Evolutionary conservation across 2,888 invertebrate genomes (phyloP).

Genomic region (Ramazzottius varieornatus): DNA sequence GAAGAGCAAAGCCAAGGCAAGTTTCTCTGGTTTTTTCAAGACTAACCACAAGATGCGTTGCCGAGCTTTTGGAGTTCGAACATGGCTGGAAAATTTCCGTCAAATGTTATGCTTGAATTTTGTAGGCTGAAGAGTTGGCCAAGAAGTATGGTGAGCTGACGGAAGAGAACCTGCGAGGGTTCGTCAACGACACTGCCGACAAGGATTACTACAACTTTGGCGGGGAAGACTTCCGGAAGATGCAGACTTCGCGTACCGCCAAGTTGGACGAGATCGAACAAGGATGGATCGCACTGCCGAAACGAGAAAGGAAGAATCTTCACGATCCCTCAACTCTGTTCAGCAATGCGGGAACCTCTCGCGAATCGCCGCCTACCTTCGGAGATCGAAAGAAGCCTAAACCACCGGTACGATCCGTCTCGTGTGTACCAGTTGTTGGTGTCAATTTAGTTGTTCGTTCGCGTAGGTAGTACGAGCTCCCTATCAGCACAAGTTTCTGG

Average conservation of each 20-base stretch:
- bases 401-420: background rate
- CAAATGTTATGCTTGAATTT: too few relatives aligned
- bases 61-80: too few relatives aligned
- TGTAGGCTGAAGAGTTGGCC: constrained; percentile 57
- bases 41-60: background rate
- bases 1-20: constrained; percentile 57
- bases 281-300: constrained; percentile 94
- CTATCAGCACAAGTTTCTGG: constrained; percentile 21
- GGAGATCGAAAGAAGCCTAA: background rate
- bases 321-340: background rate
- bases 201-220: constrained; percentile 64
- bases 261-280: background rate
- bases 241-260: constrained; percentile 11
- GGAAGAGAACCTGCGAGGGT: constrained; percentile 66
- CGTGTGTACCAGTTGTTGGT: background rate
- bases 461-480: too few relatives aligned
- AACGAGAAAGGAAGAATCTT: constrained; percentile 58
- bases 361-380: background rate
- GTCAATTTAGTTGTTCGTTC: background rate
- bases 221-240: constrained; percentile 61
- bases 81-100: too few relatives aligned
- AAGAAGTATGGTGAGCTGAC: constrained; percentile 65
- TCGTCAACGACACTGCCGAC: constrained; percentile 65
- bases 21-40: background rate
- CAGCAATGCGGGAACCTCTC: background rate